Evolutionary conservation across 2,113 vertebrate genomes (phyloP).

Genomic region (Gambusia holbrooki): DNA sequence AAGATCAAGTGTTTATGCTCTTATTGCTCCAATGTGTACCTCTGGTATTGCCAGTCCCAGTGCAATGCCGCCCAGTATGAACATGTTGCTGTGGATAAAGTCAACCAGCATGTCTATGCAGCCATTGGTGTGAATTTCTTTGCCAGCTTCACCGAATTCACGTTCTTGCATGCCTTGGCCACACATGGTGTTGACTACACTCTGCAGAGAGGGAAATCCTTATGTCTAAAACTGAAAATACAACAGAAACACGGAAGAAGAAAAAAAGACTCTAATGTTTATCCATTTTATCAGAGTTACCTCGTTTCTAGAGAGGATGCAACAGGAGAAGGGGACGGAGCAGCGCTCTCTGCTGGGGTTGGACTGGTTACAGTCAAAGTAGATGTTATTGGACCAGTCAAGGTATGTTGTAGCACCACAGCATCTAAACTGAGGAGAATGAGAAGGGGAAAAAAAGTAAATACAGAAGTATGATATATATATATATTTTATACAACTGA

Average conservation of each 20-base stretch:
- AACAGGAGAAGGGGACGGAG: conserved; percentile 92
- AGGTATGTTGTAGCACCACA: conserved; percentile 86
- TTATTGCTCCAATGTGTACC: conserved; percentile 64
- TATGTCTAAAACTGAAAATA: neutral
- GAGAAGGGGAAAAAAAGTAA: neutral
- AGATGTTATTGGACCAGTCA: conserved; percentile 92
- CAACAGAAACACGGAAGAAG: neutral
- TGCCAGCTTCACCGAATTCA: conserved; percentile 75
- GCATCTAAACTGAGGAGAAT: conserved; percentile 84
- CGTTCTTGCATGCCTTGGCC: conserved; percentile 86
- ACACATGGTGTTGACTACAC: conserved; percentile 95
- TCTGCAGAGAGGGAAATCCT: conserved; percentile 57
- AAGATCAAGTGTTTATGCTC: neutral
- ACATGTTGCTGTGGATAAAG: conserved; percentile 94
- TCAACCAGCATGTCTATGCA: conserved; percentile 93
- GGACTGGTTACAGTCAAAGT: conserved; percentile 85
- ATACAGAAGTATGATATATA: neutral
- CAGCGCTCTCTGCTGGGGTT: conserved; percentile 89
- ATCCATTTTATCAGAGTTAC: conserved; percentile 51
- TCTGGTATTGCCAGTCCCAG: conserved; percentile 92
- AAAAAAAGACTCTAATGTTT: neutral
- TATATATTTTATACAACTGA: neutral
- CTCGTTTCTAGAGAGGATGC: conserved; percentile 77
- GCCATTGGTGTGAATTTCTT: conserved; percentile 88
- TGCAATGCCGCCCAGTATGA: conserved; percentile 88